Evolutionary conservation across 2,888 invertebrate genomes (phyloP).

Genomic region (Desoria tigrina): DNA sequence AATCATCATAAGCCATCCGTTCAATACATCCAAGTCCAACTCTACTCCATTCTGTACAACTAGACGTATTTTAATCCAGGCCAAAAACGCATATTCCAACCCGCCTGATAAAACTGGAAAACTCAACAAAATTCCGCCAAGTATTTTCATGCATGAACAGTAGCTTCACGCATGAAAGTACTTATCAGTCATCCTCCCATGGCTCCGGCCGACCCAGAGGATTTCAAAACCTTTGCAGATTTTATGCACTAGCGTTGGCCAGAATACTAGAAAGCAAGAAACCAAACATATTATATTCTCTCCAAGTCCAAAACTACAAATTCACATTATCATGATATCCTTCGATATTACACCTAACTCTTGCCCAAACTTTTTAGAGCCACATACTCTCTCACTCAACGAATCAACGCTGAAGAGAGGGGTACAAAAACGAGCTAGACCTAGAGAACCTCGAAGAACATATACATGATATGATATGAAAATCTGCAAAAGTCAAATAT

Average conservation of each 20-base stretch:
- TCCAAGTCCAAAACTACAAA: too few species aligned
- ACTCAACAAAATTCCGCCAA: conserved; percentile 8
- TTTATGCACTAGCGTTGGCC: not conserved
- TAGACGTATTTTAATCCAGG: too few species aligned
- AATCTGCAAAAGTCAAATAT: conserved; percentile 2
- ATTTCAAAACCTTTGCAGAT: not conserved
- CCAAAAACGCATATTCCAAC: too few species aligned
- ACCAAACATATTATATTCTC: too few species aligned
- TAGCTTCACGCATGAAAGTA: conserved; percentile 7
- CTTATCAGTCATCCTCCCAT: conserved; percentile 15
- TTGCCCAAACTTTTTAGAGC: too few species aligned
- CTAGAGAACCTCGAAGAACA: not conserved
- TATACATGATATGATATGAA: not conserved
- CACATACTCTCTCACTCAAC: too few species aligned
- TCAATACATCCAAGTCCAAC: too few species aligned
- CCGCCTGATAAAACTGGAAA: not conserved
- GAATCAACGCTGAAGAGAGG: not conserved
- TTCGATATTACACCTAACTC: too few species aligned
- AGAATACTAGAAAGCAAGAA: not conserved
- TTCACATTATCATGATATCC: too few species aligned
- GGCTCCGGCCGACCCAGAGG: conserved; percentile 2
- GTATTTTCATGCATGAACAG: conserved; percentile 17
- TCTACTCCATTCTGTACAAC: too few species aligned
- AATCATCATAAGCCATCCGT: too few species aligned
- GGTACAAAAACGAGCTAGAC: not conserved